Conservation (phyloP, 2,797 vertebrate genomes). For the Anomalospiza imberbis region DNA sequence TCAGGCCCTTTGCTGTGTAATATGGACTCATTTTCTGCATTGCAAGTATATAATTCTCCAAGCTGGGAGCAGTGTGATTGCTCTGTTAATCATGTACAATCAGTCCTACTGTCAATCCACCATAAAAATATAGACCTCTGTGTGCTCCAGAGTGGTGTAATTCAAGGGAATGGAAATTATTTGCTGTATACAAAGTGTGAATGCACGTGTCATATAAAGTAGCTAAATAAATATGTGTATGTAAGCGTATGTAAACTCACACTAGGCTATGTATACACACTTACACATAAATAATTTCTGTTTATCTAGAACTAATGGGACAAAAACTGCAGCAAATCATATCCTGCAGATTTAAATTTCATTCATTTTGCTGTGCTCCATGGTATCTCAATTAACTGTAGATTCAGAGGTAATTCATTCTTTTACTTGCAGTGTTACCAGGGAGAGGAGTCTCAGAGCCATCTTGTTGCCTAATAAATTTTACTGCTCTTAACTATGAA, state of each 20-base stretch:
- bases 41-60: background rate
- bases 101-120: background rate
- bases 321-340: background rate
- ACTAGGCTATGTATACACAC: background rate
- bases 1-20: background rate
- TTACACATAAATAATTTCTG: background rate
- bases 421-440: background rate
- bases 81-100: slow-evolving; percentile 21
- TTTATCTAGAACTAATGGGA: background rate
- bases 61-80: background rate
- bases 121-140: background rate
- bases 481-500: background rate
- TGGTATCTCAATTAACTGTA: background rate
- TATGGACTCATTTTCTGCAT: background rate
- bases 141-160: background rate
- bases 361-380: background rate
- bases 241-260: background rate
- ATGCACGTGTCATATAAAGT: background rate
- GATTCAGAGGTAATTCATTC: background rate
- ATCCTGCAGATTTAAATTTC: background rate
- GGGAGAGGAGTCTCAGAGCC: background rate
- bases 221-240: background rate
- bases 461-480: background rate
- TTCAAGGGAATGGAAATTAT: background rate
- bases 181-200: background rate